Base-by-base conservation (phyloP, 2,888 invertebrate genomes). In the Scaptomyza reducta region DNA sequence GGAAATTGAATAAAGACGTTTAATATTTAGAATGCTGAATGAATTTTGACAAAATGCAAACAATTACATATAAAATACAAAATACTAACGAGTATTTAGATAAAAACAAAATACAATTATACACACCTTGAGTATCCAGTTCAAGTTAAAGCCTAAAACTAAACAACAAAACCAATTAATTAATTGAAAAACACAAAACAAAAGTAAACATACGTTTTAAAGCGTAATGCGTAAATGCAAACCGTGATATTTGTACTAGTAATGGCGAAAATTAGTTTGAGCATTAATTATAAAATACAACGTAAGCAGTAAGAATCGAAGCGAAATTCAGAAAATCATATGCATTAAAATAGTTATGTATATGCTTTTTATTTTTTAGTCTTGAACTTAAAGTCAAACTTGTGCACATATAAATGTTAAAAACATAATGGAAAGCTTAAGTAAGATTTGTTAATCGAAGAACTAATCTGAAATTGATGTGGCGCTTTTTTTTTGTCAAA, bases 161-260 rank as follows among this genome's bases (percentile, higher is more conserved):
- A 63, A 64, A 45, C 2, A 46, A 66, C 56, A 61, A 61, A 71
- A 22, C 22, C 22, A 22, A 22, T 22, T 22, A 22, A 22, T 22
- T 22, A 22, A 22, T 22, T 22, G 22, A 22, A 22, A 22, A 65
- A 71, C 22, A 60, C 62, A 66, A 64, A 56, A 77, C n/a, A 14
- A 58, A 51, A 56, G 22, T 22, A 75, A 60, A 54, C 64, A 57
- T 69, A 68, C 75, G 74, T 65, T 75, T 72, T 50, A 53, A 70
- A 42, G 62, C 70, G 78, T 65, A 75, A 74, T 46, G 79, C 75
- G 61, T 74, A 79, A 68, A 71, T 63, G 75, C 75, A 81, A 87
- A 83, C 83, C 90, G 89, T 89, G 89, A 89, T 89, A 89, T 90
- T 89, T 89, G 89, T 89, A 89, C 88, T 90, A 89, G 90, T 89